Percentiles rank a stretch among this genome's conserved stretches.
Evolutionary conservation across 1,140 invertebrate genomes (phyloP).

Genomic region (Cepaea nemoralis): DNA sequence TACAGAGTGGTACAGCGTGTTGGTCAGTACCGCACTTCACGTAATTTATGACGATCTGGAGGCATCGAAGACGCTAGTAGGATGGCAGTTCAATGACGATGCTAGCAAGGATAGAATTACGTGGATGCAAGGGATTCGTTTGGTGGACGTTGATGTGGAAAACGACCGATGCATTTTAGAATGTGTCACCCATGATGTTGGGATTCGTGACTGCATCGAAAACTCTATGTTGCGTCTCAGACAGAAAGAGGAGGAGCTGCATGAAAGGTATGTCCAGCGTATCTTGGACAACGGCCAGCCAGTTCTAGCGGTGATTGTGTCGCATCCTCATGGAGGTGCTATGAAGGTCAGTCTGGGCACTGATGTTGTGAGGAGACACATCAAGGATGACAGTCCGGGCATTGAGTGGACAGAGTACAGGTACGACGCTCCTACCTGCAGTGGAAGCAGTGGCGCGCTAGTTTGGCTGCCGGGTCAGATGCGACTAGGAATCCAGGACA

Average conservation of each 20-base stretch:
- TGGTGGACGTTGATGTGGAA: background rate
- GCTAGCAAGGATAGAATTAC: background rate
- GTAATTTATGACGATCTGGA: background rate
- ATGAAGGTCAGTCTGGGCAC: background rate
- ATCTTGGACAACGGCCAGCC: background rate
- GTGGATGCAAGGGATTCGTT: background rate
- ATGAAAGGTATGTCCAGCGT: background rate
- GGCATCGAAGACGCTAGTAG: background rate
- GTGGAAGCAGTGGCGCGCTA: background rate
- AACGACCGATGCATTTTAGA: background rate
- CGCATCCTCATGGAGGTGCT: background rate
- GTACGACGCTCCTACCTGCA: background rate
- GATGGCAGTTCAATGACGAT: background rate
- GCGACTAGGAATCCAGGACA: background rate
- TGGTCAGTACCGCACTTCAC: background rate
- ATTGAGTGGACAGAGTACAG: conserved; percentile 13
- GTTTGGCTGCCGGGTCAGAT: background rate
- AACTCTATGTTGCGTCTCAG: background rate
- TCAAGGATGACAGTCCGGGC: background rate
- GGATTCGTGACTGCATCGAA: background rate
- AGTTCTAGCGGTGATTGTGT: background rate
- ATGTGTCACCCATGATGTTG: background rate
- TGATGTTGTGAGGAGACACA: background rate
- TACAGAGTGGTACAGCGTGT: background rate
- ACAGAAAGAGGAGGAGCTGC: background rate